Base-by-base conservation (phyloP, 2,113 vertebrate species). In the Australoheros scitulus region DNA sequence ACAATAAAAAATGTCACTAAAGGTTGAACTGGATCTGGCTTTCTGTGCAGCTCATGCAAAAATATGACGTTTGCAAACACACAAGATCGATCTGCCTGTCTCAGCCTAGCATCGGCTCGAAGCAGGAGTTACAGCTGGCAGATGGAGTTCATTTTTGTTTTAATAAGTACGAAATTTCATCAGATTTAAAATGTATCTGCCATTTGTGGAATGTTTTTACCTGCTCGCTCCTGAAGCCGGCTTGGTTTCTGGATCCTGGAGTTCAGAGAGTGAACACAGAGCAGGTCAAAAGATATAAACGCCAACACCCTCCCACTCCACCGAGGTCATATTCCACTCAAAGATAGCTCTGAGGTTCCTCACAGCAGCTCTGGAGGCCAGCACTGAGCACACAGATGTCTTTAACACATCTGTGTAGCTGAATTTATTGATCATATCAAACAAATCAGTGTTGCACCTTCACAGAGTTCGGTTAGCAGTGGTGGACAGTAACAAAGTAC, bases 111-210 rank as follows among this genome's bases (percentile, higher is more conserved):
- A 5, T 4, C 14, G 11, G 14, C 43, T 15, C 43, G 2, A 17
- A 6, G 6, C 17, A 7, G 50, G 6, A 7, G 4, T 18, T 18
- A 18, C 50, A 52, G 15, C 15, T 3, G 14, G 6, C 29, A 52
- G 20, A 52, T 20, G 29, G 14, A 29, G 24, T 13, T 47, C 43
- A 17, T 8, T 47, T 47, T 52, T 41, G 47, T 7, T 52, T 52
- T 17, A 52, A 52, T 52, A 18, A 17, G 17, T 18, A 18, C 18
- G 47, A 7, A 52, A 52, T 18, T 6, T 1, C 17, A 52, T 18
- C 9, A 8, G 52, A 55, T 20, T n/a, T 55, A 55, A 20, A n/a
- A 1, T 20, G 1, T 26, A 41, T 26, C 14, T 0, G 0, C 38
- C 5, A 47, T 47, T 47, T 18, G 41, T 50, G 3, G 50, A 26